phyloP scores from a whole-genome alignment of 2,888 invertebrate species.

The Nasonia oneida region DNA sequence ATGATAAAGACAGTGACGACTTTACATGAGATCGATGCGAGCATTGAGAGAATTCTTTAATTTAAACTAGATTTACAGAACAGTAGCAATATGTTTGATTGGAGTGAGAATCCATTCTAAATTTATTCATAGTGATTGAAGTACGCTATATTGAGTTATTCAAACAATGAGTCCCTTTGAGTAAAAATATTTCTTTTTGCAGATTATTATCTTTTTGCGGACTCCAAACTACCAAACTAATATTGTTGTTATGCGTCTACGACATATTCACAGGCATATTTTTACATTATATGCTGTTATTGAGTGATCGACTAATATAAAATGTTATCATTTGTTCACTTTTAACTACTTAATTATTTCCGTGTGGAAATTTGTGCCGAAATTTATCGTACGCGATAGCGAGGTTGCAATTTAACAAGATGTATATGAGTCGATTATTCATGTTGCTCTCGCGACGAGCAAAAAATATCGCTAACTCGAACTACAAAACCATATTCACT shows the following conservation, averaged over 20 bases:
- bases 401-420: not conserved
- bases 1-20: not conserved
- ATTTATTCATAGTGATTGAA: constrained; percentile 1
- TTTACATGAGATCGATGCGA: constrained; percentile 41
- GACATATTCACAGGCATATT: not conserved
- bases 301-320: constrained; percentile 19
- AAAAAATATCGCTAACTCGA: not conserved
- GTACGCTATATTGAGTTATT: not conserved
- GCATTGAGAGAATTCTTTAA: constrained; percentile 3
- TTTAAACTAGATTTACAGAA: not conserved
- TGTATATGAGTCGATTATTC: not conserved
- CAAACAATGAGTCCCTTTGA: not conserved
- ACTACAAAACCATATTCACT: not conserved
- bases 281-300: not conserved
- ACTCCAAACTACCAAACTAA: not conserved
- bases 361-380: not conserved
- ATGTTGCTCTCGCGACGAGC: not conserved
- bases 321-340: constrained; percentile 31
- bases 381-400: not conserved
- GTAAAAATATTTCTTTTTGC: constrained; percentile 6
- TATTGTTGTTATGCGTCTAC: not conserved
- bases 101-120: not conserved
- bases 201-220: not conserved
- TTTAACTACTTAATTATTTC: not conserved
- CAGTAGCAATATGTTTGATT: not conserved